A percentile compares a stretch with the other conserved stretches of the same genome.
Conservation (phyloP, 2,888 invertebrate genomes). For the Strigamia transsilvanica region DNA sequence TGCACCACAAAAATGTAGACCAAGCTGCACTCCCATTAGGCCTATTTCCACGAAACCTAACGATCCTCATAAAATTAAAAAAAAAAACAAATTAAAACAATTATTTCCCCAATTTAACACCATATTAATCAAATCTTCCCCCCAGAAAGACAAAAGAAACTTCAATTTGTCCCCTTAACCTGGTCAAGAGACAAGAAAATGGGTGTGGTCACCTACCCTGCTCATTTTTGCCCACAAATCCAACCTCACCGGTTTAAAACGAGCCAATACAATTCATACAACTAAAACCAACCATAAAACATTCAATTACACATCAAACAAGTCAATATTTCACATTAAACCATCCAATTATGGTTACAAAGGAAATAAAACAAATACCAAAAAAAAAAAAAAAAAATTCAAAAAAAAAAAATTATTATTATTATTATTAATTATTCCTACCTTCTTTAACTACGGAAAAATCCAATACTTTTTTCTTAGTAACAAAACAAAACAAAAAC, state of each 20-base stretch:
- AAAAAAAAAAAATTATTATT: not conserved
- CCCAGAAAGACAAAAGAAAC: not conserved
- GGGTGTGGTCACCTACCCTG: not conserved
- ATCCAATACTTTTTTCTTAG: not conserved
- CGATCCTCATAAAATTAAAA: no score
- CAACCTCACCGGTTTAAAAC: not conserved
- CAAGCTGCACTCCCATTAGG: no score
- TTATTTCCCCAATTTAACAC: no score
- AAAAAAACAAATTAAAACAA: no score
- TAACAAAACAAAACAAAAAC: not conserved
- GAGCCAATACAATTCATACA: not conserved
- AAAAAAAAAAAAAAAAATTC: not conserved
- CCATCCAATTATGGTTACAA: not conserved
- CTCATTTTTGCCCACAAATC: not conserved
- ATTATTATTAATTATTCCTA: not conserved
- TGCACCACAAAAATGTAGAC: no score
- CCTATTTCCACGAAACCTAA: no score
- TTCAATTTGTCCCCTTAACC: not conserved
- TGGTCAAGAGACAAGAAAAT: constrained; percentile 18
- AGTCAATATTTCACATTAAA: not conserved
- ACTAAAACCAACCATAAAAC: not conserved
- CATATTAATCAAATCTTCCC: not conserved
- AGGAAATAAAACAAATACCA: not conserved
- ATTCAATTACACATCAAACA: not conserved
- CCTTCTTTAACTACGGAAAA: not conserved